These are phyloP conservation scores for Galerucella pusilla DNA, from an alignment of 2,888 invertebrate species.

Conservation along the genomic window DNA sequence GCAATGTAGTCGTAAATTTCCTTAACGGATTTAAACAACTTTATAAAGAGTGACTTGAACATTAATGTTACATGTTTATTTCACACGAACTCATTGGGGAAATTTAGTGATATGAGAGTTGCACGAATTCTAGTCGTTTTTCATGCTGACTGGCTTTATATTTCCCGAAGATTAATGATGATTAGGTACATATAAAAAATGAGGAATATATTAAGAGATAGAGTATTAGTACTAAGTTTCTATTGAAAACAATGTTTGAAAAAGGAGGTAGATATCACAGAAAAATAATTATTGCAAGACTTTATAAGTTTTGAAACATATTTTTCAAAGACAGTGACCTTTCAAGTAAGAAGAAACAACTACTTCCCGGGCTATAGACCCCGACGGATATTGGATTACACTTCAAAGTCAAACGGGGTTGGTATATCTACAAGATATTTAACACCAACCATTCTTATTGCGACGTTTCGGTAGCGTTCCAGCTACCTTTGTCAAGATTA, in stretches of 20 bases:
- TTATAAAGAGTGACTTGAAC: conserved; percentile 9
- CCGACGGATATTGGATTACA: too few species aligned
- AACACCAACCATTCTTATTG: too few species aligned
- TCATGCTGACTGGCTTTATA: background rate
- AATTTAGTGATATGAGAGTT: conserved; percentile 15
- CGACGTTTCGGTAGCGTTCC: too few species aligned
- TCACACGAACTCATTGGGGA: conserved; percentile 9
- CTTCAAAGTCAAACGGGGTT: too few species aligned
- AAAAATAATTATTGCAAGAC: too few species aligned
- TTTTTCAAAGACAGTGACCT: too few species aligned
- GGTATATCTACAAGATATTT: too few species aligned
- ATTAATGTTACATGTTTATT: conserved; percentile 17
- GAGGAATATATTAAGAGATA: background rate
- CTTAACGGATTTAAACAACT: conserved; percentile 13
- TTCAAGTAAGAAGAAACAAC: too few species aligned
- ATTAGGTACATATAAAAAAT: conserved; percentile 8
- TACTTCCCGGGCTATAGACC: too few species aligned
- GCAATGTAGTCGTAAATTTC: conserved; percentile 6
- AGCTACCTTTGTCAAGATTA: too few species aligned
- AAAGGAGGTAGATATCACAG: background rate
- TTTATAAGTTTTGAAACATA: too few species aligned
- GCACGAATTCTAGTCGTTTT: conserved; percentile 1
- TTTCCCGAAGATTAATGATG: background rate
- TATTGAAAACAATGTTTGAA: background rate
- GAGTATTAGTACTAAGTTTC: background rate